phyloP scores from a whole-genome alignment of 2,113 vertebrate genomes.

The Oryzias woworae region DNA sequence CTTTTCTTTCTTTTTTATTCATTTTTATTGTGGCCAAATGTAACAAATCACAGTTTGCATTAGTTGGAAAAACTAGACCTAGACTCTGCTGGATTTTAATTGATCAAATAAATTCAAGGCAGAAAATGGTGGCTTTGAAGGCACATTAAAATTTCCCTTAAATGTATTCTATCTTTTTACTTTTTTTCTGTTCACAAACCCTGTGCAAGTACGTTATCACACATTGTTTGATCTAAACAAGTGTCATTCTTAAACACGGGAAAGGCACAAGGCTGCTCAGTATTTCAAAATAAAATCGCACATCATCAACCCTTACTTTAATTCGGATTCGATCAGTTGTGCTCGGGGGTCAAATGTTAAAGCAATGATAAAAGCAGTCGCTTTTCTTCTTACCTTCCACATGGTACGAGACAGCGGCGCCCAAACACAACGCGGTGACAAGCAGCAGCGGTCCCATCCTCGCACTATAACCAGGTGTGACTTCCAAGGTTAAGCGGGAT shows the following conservation, averaged over 20 bases:
- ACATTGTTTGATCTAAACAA: no score
- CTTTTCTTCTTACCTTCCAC: slow-evolving; percentile 75
- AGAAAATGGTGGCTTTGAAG: slow-evolving; percentile 23
- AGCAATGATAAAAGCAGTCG: slow-evolving; percentile 24
- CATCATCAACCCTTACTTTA: no score
- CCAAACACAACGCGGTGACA: slow-evolving; percentile 70
- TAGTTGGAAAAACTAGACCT: neutral
- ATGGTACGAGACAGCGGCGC: slow-evolving; percentile 76
- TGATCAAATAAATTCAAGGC: slow-evolving; percentile 9
- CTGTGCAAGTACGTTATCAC: no score
- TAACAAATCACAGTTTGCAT: slow-evolving; percentile 6
- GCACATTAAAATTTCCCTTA: slow-evolving; percentile 24
- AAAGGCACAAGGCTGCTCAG: no score
- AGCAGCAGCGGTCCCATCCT: slow-evolving; percentile 79
- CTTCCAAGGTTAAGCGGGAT: slow-evolving; percentile 66
- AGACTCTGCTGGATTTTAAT: slow-evolving; percentile 5
- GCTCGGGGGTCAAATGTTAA: neutral
- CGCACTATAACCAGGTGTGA: slow-evolving; percentile 44
- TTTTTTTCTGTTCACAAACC: no score
- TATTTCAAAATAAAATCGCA: no score
- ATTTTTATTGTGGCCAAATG: neutral
- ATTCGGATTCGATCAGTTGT: no score
- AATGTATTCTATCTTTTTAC: slow-evolving; percentile 3
- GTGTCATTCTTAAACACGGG: no score
- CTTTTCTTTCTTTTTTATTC: neutral